A percentile compares a stretch with the other conserved stretches of the same genome.
These are phyloP conservation scores for Cabera pusaria DNA, from an alignment of 2,888 invertebrate species.

Conservation along the genomic window DNA sequence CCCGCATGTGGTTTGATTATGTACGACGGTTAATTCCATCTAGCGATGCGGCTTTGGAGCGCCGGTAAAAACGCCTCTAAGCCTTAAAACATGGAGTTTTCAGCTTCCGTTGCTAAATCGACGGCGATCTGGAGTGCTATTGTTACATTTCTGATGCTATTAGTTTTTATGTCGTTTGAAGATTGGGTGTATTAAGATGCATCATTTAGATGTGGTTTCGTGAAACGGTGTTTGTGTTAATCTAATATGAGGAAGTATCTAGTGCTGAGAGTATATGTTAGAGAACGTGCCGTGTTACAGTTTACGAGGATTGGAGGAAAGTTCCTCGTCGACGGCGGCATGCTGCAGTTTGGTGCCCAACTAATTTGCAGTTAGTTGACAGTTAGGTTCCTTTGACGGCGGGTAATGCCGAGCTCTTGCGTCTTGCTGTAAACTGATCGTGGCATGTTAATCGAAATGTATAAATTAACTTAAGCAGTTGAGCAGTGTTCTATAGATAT, in stretches of 20 bases:
- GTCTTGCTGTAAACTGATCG: constrained; percentile 38
- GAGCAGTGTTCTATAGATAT: too few relatives aligned
- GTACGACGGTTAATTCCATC: constrained; percentile 73
- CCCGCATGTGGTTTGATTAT: constrained; percentile 82
- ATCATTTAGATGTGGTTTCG: constrained; percentile 42
- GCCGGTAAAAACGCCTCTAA: constrained; percentile 72
- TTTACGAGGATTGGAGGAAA: constrained; percentile 34
- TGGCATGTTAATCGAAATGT: constrained; percentile 1
- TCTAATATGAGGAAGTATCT: constrained; percentile 24
- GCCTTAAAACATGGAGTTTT: constrained; percentile 67
- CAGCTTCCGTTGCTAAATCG: constrained; percentile 81
- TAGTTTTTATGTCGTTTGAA: constrained; percentile 37
- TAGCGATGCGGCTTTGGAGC: constrained; percentile 69
- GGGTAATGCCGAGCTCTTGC: constrained; percentile 49
- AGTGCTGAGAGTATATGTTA: neutral
- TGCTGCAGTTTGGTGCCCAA: constrained; percentile 45
- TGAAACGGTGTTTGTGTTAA: constrained; percentile 27
- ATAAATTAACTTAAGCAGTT: neutral
- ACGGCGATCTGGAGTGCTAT: constrained; percentile 66
- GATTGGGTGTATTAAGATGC: constrained; percentile 38
- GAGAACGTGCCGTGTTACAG: constrained; percentile 5
- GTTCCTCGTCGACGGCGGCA: constrained; percentile 37
- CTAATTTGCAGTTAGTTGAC: constrained; percentile 66
- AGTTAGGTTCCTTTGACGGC: constrained; percentile 62
- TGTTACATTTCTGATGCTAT: constrained; percentile 54